These are phyloP conservation scores for Sphaeridia pumilis DNA, from an alignment of 2,888 invertebrate species.

Conservation along the genomic window DNA sequence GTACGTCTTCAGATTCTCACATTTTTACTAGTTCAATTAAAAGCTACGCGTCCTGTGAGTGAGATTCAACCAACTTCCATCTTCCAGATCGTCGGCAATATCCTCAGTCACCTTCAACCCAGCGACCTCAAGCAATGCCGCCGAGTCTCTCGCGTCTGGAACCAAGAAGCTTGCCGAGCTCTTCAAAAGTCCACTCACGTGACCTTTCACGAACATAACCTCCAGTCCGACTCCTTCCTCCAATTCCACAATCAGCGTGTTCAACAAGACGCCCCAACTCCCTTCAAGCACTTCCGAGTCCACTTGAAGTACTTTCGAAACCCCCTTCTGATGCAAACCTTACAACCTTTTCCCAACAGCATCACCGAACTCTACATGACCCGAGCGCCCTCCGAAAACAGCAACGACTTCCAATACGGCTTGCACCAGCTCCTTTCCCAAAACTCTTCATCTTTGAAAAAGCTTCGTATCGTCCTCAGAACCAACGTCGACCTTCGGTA, in stretches of 20 bases:
- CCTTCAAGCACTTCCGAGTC: slow-evolving; percentile 4
- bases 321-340: not conserved
- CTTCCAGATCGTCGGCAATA: slow-evolving; percentile 2
- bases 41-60: not conserved
- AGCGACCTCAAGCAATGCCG: slow-evolving; percentile 1
- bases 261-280: not conserved
- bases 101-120: not conserved
- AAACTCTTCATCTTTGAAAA: not conserved
- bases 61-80: not conserved
- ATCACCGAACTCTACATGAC: not conserved
- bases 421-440: not conserved
- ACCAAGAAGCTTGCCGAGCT: slow-evolving; percentile 8
- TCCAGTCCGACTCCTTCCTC: not conserved
- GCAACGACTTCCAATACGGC: not conserved
- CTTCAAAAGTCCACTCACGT: slow-evolving; percentile 3
- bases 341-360: not conserved
- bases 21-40: no score
- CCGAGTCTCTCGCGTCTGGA: slow-evolving; percentile 2
- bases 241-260: not conserved
- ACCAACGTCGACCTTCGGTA: not conserved
- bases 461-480: not conserved
- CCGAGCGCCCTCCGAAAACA: not conserved
- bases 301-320: slow-evolving; percentile 2
- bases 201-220: slow-evolving; percentile 1
- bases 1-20: no score